These are phyloP conservation scores for Danio choprae DNA, from an alignment of 2,797 vertebrate species.

Conservation along the genomic window DNA sequence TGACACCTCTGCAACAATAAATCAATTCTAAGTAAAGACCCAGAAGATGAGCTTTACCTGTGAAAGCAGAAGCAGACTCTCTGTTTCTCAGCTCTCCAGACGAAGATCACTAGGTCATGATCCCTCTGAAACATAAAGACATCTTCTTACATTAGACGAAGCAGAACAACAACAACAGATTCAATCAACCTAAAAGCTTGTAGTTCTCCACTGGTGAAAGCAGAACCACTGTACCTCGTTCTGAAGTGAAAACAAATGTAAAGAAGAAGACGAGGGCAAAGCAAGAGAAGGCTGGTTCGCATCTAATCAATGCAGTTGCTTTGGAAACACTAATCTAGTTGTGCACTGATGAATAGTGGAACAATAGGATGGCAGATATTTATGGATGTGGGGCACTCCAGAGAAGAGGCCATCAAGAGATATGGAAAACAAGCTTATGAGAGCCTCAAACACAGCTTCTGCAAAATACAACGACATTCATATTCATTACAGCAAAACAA, in stretches of 20 bases:
- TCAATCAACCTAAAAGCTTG: not conserved
- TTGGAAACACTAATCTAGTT: conserved; percentile 52
- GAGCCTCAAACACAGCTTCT: conserved; percentile 9
- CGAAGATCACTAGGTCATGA: conserved; percentile 39
- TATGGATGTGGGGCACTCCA: conserved; percentile 59
- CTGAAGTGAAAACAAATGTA: conserved; percentile 10
- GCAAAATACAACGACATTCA: conserved; percentile 37
- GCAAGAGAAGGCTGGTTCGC: conserved; percentile 12
- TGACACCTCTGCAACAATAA: not conserved
- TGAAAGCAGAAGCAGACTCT: not conserved
- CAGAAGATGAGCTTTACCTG: conserved; percentile 27
- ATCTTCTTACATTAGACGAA: not conserved
- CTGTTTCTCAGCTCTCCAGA: not conserved
- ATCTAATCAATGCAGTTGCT: conserved; percentile 53
- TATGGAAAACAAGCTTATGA: conserved; percentile 54
- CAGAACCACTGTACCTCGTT: not conserved
- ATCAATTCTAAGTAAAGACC: not conserved
- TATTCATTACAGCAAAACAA: conserved; percentile 33
- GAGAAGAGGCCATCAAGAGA: conserved; percentile 52
- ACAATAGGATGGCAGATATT: conserved; percentile 62
- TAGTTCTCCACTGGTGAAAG: not conserved
- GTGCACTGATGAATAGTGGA: conserved; percentile 46
- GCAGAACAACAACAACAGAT: not conserved
- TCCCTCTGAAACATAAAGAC: conserved; percentile 42
- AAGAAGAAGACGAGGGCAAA: conserved; percentile 1